Evolutionary conservation across 2,113 vertebrate species (phyloP).

Genomic region (Hiodon tergisus): DNA sequence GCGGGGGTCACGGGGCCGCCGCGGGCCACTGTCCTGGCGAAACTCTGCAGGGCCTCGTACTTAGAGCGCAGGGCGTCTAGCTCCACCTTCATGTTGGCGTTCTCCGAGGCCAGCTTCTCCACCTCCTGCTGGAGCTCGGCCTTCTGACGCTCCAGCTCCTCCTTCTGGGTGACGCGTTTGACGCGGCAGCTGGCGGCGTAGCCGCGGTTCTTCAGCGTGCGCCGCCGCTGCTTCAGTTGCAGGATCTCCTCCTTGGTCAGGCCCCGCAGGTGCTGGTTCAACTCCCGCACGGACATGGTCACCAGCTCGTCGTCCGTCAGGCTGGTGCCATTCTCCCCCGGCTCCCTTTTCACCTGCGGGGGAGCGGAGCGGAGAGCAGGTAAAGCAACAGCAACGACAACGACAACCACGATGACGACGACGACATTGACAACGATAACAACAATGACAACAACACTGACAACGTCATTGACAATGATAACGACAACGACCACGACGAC

Average conservation of each 20-base stretch:
- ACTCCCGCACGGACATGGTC: constrained; percentile 95
- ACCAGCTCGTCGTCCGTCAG: constrained; percentile 96
- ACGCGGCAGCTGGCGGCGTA: constrained; percentile 95
- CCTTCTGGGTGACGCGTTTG: constrained; percentile 94
- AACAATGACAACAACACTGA: too few relatives aligned
- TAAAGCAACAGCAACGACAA: not conserved
- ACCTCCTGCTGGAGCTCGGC: constrained; percentile 94
- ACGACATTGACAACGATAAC: constrained; percentile 1
- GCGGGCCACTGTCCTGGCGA: constrained; percentile 91
- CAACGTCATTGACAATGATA: too few relatives aligned
- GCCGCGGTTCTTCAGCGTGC: constrained; percentile 93
- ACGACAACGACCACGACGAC: too few relatives aligned
- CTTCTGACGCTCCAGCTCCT: constrained; percentile 97
- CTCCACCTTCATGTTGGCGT: constrained; percentile 92
- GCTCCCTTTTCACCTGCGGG: constrained; percentile 94
- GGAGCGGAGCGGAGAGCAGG: not conserved
- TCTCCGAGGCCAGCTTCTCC: constrained; percentile 93
- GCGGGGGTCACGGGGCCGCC: constrained; percentile 74
- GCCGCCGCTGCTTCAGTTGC: constrained; percentile 91
- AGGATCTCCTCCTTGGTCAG: constrained; percentile 94
- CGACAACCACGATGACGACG: too few relatives aligned
- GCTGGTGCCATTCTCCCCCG: constrained; percentile 96
- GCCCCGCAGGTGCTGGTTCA: constrained; percentile 96
- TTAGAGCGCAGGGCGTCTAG: constrained; percentile 93
- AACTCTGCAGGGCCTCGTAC: constrained; percentile 96